A percentile compares a stretch with the other conserved stretches of the same genome.
Evolutionary conservation across 37 sponge, comb jelly and placozoan genomes (phyloP).

Genomic region (Geodia barretti): DNA sequence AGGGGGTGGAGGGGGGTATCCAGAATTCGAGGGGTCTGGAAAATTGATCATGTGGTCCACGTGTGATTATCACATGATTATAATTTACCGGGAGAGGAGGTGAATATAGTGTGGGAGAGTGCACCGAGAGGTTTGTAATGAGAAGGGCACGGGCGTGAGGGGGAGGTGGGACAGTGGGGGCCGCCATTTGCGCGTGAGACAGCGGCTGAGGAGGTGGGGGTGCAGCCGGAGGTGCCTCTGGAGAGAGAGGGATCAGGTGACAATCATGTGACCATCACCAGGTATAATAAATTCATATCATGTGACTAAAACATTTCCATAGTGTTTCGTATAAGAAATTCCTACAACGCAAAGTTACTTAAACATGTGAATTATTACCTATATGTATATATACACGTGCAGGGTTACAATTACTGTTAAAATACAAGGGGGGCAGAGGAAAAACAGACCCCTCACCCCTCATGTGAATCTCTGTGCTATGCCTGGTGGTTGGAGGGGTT

Average conservation of each 20-base stretch:
- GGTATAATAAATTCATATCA: too few relatives aligned
- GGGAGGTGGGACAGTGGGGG: slow-evolving; percentile 37
- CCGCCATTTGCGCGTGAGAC: slow-evolving; percentile 5
- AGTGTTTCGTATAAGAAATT: too few relatives aligned
- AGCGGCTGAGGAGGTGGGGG: slow-evolving; percentile 17
- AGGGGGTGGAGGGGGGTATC: slow-evolving; percentile 18
- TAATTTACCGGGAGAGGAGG: not conserved
- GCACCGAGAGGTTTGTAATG: not conserved
- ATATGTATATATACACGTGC: too few relatives aligned
- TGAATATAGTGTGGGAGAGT: not conserved
- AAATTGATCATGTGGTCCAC: too few relatives aligned
- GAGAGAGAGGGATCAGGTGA: not conserved
- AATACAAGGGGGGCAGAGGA: too few relatives aligned
- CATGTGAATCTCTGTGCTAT: not conserved
- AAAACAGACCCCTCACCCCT: too few relatives aligned
- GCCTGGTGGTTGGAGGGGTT: not conserved
- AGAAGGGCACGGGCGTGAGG: slow-evolving; percentile 17
- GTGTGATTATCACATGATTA: not conserved
- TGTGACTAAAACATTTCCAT: too few relatives aligned
- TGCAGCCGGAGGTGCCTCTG: slow-evolving; percentile 3
- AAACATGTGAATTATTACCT: too few relatives aligned
- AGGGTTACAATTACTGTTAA: too few relatives aligned
- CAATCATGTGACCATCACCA: too few relatives aligned
- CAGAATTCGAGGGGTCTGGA: not conserved
- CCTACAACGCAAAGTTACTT: too few relatives aligned